Evolutionary conservation across 2,113 vertebrate species (phyloP).

Genomic region (Ammodytes marinus): DNA sequence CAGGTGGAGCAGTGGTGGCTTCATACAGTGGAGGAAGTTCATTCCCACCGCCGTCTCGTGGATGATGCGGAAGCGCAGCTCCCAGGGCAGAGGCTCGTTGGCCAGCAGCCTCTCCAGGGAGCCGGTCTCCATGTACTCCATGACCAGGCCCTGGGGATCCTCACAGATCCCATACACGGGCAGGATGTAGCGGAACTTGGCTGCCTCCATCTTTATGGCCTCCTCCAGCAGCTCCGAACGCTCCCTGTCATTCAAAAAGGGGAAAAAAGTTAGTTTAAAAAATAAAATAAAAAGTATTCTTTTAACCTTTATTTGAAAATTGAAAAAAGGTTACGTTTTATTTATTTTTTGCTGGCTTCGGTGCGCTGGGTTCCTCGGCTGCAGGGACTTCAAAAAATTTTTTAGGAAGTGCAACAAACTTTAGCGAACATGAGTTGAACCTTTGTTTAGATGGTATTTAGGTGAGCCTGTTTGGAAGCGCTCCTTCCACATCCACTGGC

Average conservation of each 20-base stretch:
- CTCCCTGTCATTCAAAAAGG: conserved; percentile 84
- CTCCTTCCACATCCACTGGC: not conserved
- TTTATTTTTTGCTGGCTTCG: not conserved
- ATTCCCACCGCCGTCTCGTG: conserved; percentile 97
- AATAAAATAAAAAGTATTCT: too few relatives aligned
- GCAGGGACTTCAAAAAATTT: not conserved
- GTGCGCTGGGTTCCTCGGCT: not conserved
- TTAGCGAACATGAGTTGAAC: conserved; percentile 1
- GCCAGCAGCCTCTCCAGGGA: conserved; percentile 95
- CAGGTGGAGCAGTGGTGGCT: conserved; percentile 94
- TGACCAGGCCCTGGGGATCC: conserved; percentile 94
- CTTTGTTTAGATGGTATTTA: not conserved
- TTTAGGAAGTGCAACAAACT: not conserved
- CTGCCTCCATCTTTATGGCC: conserved; percentile 98
- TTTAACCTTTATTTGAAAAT: too few relatives aligned
- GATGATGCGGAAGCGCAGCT: conserved; percentile 94
- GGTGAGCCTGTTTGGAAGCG: not conserved
- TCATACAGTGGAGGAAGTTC: conserved; percentile 99
- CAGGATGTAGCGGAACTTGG: conserved; percentile 96
- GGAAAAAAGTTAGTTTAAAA: too few relatives aligned
- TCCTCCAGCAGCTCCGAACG: conserved; percentile 93
- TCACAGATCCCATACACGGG: conserved; percentile 96
- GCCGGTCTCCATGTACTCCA: conserved; percentile 99
- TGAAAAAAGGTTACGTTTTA: not conserved
- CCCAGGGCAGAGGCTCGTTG: conserved; percentile 93